Evolutionary conservation across 2,113 vertebrate genomes (phyloP), one percentile per base, ranked within the genome.

Genomic region (Gopherus flavomarginatus): DNA sequence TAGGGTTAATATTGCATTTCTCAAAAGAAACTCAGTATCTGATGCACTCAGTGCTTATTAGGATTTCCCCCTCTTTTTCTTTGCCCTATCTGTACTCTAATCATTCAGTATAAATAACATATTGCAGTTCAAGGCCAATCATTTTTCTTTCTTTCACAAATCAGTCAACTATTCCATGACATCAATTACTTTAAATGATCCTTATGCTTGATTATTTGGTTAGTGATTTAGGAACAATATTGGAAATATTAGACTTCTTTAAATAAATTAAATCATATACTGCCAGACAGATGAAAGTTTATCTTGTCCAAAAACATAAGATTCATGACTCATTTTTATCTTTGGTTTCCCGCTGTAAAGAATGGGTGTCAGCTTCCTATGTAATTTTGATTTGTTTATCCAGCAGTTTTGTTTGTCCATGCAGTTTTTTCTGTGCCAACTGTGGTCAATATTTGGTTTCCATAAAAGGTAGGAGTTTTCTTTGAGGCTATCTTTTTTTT

Each of bases 401-500:
- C 99, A 98, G 98, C 98, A 98, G 97, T 99, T 98, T 98, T 99
- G 98, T 98, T 98, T 99, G 98, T 98, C 96, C 92, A 69, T 98
- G 98, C 98, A 99, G 98, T 98, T 99, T 99, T 98, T 96, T 98
- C 93, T 98, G 97, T 98, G 86, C 98, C 97, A 98, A 94, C 96
- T 99, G 98, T 91, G 98, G 99, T 98, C 97, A 98, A 98, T 99
- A 98, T 98, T 99, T 98, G 98, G 98, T 98, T 99, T 98, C 98
- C 98, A 98, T 99, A 98, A 99, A 99, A 99, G 98, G 98, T 99
- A 97, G 98, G 97, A 97, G 97, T 98, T 98, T 99, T 98, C 98
- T 99, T 99, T 99, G 98, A 99, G 99, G 98, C 96, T 95, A 91
- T 98, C 94, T 98, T 95, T 97, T 96, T 84, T 96, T 96, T 69